A percentile compares a stretch with the other conserved stretches of the same genome.
phyloP scores from a whole-genome alignment of 2,888 invertebrate genomes.

The Amphipyra tragopoginis region DNA sequence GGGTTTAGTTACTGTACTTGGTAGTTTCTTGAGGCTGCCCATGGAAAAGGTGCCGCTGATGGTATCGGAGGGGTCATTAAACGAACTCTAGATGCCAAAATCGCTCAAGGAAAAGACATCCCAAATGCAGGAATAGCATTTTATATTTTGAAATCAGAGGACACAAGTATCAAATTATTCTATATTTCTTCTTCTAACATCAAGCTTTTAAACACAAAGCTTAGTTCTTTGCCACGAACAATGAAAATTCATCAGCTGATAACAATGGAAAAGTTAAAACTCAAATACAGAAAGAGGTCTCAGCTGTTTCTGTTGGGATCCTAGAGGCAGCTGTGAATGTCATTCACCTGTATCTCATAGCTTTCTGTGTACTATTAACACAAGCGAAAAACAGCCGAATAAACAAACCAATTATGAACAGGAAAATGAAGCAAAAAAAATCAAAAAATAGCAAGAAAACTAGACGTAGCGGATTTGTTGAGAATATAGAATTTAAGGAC shows the following conservation, averaged over 20 bases:
- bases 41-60: slow-evolving; percentile 44
- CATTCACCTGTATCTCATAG: slow-evolving; percentile 11
- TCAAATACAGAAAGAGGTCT: slow-evolving; percentile 27
- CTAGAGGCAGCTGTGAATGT: slow-evolving; percentile 23
- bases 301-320: slow-evolving; percentile 17
- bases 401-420: too few species aligned
- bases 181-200: slow-evolving; percentile 4
- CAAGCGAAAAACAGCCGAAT: slow-evolving; percentile 4
- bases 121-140: slow-evolving; percentile 44
- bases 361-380: neutral
- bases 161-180: slow-evolving; percentile 17
- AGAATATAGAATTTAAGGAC: slow-evolving; percentile 17
- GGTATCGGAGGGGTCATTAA: slow-evolving; percentile 35
- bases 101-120: slow-evolving; percentile 42
- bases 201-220: neutral
- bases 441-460: too few species aligned
- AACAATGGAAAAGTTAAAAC: slow-evolving; percentile 16
- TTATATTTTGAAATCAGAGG: slow-evolving; percentile 22
- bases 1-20: slow-evolving; percentile 21
- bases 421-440: too few species aligned
- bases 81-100: slow-evolving; percentile 27
- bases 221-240: slow-evolving; percentile 11
- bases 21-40: slow-evolving; percentile 44
- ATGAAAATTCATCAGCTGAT: slow-evolving; percentile 37
- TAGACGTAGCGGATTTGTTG: neutral